Evolutionary conservation across 2,113 vertebrate species (phyloP), one percentile per base, ranked within the genome.

Genomic region (Leiothrix lutea): DNA sequence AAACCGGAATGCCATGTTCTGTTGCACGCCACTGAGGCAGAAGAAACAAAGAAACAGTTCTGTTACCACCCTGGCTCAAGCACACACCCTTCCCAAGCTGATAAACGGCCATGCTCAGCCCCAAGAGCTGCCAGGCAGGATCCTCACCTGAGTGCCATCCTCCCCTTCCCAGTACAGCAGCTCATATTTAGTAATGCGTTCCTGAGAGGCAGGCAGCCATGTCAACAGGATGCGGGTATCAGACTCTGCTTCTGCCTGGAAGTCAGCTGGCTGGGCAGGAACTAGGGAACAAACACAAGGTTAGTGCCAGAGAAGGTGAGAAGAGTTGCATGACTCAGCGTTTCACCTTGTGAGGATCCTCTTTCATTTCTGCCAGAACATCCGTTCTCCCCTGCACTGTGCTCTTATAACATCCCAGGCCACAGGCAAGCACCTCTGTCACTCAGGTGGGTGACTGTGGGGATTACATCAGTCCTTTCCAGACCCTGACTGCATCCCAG

Each of bases 181-280:
- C 80, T 99, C 99, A 4, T 99, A 99, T 82, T 98, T 98, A 91
- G 97, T 92, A 57, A 99, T 98, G 56, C 98, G 98, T 11, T 99
- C 99, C 96, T 99, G 98, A 19, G 98, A 98, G 8, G 99, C 99
- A 11, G 99, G 99, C 74, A 98, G 98, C 99, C 99, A 99, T 0
- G 98, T 98, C 72, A 99, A 95, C 97, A 99, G 98, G 94, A 99
- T 98, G 65, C 98, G 98, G 10, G 99, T 99, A 92, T 99, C 99
- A 3, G 99, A 98, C 94, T 99, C 99, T 0, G 98, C 99, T 95
- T 99, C 99, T 1, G 99, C 99, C 92, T 99, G 99, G 71, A 99
- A 99, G 72, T 98, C 98, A 9, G 98, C 98, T 1, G 99, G 99
- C 97, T 99, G 99, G 60, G 98, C 98, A 5, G 99, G 99, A 94